A percentile compares a stretch with the other conserved stretches of the same genome.
Conservation (phyloP, 2,113 vertebrate genomes). For the Corythaixoides concolor region DNA sequence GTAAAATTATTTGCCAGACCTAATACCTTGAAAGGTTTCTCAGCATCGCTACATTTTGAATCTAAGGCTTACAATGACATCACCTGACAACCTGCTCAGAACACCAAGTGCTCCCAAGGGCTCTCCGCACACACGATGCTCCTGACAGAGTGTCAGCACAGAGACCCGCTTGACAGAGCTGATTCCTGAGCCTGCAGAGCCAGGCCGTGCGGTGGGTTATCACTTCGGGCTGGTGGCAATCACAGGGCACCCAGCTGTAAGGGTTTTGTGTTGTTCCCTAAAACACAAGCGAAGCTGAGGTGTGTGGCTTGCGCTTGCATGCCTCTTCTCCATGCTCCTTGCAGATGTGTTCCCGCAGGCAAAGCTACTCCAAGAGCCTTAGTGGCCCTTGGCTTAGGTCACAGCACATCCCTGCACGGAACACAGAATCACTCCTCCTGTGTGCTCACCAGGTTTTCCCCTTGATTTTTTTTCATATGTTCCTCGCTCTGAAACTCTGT, state of each 20-base stretch:
- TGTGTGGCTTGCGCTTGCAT: fast-evolving
- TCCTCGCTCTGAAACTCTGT: not conserved
- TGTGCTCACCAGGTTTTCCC: not conserved
- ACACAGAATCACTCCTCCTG: fast-evolving
- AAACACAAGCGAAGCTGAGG: not conserved
- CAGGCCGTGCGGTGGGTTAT: fast-evolving
- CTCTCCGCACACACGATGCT: fast-evolving
- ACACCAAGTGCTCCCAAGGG: not conserved
- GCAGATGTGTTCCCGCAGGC: not conserved
- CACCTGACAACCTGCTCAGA: not conserved
- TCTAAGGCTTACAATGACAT: not conserved
- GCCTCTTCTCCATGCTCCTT: not conserved
- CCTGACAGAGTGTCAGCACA: not conserved
- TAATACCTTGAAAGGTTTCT: not conserved
- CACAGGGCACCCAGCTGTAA: not conserved
- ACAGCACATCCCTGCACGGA: not conserved
- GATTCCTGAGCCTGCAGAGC: not conserved
- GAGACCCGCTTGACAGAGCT: fast-evolving
- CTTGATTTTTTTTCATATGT: not conserved
- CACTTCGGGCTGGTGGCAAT: not conserved
- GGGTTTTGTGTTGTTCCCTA: not conserved
- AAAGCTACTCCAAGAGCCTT: not conserved
- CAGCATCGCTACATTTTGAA: fast-evolving
- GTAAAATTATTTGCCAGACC: not conserved
- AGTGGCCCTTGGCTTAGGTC: not conserved